A percentile compares a stretch with the other conserved stretches of the same genome.
Evolutionary conservation across 1,140 invertebrate species (phyloP).

Genomic region (Acyrthosiphon pisum): DNA sequence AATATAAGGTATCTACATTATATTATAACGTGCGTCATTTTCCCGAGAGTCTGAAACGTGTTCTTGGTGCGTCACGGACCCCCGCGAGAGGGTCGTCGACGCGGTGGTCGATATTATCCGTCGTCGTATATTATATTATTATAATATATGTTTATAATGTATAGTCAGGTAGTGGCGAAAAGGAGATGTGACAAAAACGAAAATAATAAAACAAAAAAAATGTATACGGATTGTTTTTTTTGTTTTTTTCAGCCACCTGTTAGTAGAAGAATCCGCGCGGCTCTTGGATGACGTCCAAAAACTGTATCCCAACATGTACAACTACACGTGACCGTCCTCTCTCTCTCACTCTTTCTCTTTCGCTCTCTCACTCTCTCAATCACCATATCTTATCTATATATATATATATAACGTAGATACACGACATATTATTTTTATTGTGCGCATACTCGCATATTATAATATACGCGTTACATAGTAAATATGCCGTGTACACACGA

Average conservation of each 20-base stretch:
- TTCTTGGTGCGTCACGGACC: not conserved
- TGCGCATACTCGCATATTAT: not conserved
- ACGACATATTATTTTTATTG: conserved; percentile 5
- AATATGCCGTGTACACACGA: not conserved
- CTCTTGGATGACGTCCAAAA: conserved; percentile 8
- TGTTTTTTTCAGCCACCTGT: conserved; percentile 10
- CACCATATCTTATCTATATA: not conserved
- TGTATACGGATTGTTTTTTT: not conserved
- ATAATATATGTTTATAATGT: not conserved
- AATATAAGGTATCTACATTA: no score
- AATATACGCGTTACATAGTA: conserved; percentile 10
- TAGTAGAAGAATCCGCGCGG: not conserved
- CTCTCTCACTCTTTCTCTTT: not conserved
- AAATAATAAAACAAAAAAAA: conserved; percentile 3
- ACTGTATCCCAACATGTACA: not conserved
- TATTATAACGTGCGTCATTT: not conserved
- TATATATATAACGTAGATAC: not conserved
- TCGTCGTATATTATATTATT: not conserved
- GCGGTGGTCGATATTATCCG: conserved; percentile 5
- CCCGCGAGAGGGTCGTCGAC: not conserved
- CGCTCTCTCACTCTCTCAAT: not conserved
- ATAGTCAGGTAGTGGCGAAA: not conserved
- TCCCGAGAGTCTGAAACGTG: conserved; percentile 35
- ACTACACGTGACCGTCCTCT: not conserved
- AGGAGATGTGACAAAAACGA: not conserved